Percentiles rank a stretch among this genome's conserved stretches.
phyloP scores from a whole-genome alignment of 2,797 vertebrate species.

The Etheostoma perlongum region DNA sequence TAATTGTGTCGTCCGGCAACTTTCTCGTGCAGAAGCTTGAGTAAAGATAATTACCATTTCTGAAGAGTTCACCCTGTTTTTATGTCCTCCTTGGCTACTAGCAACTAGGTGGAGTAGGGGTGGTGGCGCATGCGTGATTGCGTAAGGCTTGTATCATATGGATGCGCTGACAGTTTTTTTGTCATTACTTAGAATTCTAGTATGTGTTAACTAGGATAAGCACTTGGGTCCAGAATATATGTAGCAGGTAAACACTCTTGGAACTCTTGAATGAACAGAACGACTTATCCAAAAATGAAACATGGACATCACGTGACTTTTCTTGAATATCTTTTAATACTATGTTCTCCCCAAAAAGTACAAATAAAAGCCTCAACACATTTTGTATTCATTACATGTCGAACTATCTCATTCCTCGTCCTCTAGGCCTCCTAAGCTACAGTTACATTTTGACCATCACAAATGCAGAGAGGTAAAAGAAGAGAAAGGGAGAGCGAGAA shows the following conservation, averaged over 20 bases:
- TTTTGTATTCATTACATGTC: conserved; percentile 71
- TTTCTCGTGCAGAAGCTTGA: too few relatives aligned
- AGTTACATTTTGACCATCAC: conserved; percentile 74
- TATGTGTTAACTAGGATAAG: background rate
- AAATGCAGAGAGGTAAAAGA: conserved; percentile 71
- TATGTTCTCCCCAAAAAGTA: conserved; percentile 72
- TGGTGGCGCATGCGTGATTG: too few relatives aligned
- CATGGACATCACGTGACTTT: conserved; percentile 20
- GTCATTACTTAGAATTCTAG: too few relatives aligned
- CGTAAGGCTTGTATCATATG: too few relatives aligned
- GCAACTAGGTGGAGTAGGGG: too few relatives aligned
- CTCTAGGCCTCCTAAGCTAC: conserved; percentile 75
- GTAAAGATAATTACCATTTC: too few relatives aligned
- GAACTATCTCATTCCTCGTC: conserved; percentile 70
- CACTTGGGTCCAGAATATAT: background rate
- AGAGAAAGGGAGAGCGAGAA: conserved; percentile 67
- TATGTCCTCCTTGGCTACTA: too few relatives aligned
- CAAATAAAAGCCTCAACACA: conserved; percentile 80
- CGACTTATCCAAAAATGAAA: conserved; percentile 18
- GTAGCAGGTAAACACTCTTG: conserved; percentile 1
- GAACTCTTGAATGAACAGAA: background rate
- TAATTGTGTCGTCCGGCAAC: too few relatives aligned
- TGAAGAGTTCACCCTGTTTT: too few relatives aligned
- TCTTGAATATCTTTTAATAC: conserved; percentile 75
- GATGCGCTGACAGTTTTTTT: too few relatives aligned